phyloP scores from a whole-genome alignment of 2,113 vertebrate species.

The Bettongia penicillata region DNA sequence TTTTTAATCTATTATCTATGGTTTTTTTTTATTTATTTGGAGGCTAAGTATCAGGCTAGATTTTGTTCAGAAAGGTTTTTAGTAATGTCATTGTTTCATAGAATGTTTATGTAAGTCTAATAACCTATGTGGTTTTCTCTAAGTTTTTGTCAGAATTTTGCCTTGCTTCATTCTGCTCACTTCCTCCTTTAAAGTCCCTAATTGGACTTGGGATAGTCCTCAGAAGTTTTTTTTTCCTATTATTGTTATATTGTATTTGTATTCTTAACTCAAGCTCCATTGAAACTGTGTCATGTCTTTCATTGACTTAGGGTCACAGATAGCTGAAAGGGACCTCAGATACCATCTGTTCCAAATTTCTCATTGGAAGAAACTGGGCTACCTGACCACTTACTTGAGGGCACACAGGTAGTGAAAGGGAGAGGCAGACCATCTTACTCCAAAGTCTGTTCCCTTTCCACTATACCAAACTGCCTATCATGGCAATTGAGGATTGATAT shows the following conservation, averaged over 20 bases:
- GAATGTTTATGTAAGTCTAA: background rate
- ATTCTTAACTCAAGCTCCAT: slow-evolving; percentile 26
- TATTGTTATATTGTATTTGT: slow-evolving; percentile 18
- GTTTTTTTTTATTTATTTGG: slow-evolving; percentile 45
- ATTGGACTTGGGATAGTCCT: slow-evolving; percentile 38
- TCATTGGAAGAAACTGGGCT: background rate
- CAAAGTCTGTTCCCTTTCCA: background rate
- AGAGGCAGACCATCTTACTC: background rate
- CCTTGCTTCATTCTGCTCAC: background rate
- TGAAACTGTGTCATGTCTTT: slow-evolving; percentile 18
- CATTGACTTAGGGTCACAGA: background rate
- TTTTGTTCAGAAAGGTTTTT: slow-evolving; percentile 32
- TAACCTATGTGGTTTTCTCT: slow-evolving; percentile 37
- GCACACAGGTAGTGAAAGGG: background rate
- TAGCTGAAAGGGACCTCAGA: background rate
- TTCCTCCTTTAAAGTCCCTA: slow-evolving; percentile 21
- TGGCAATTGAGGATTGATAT: background rate
- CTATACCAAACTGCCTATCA: background rate
- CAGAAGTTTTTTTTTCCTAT: background rate
- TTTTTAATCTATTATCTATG: slow-evolving; percentile 19
- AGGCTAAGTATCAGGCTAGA: slow-evolving; percentile 24
- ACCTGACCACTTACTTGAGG: background rate
- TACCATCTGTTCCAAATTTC: background rate
- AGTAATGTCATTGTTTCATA: background rate
- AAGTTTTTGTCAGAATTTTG: background rate